Conservation (phyloP, 2,113 vertebrate species). For the Galbula dea region DNA sequence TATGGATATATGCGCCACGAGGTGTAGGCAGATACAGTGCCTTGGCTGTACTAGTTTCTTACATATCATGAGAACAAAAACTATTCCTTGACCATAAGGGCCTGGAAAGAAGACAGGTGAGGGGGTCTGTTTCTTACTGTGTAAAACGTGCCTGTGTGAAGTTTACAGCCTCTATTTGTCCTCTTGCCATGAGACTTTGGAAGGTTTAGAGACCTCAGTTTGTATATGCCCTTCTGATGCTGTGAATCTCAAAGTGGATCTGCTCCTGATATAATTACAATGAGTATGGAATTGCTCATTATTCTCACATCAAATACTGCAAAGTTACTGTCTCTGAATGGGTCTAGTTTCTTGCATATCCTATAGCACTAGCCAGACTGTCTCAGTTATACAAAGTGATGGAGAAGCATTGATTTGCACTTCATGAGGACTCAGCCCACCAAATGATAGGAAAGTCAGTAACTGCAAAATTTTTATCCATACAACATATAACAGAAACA, state of each 20-base stretch:
- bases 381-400: not conserved
- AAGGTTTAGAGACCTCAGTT: rapidly evolving
- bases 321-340: not conserved
- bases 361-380: not conserved
- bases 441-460: not conserved
- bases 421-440: not conserved
- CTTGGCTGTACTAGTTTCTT: not conserved
- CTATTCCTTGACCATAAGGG: not conserved
- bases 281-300: not conserved
- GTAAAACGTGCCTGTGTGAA: not conserved
- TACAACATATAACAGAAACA: not conserved
- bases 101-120: not conserved
- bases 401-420: not conserved
- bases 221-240: not conserved
- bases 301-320: not conserved
- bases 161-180: not conserved
- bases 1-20: not conserved
- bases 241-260: not conserved
- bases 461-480: not conserved
- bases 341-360: not conserved
- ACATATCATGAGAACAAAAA: not conserved
- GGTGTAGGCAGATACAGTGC: not conserved
- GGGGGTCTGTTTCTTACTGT: not conserved
- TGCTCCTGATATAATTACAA: not conserved
- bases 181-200: not conserved